A percentile compares a stretch with the other conserved stretches of the same genome.
These are phyloP conservation scores for Spea bombifrons DNA, from an alignment of 2,113 vertebrate species.

Conservation along the genomic window DNA sequence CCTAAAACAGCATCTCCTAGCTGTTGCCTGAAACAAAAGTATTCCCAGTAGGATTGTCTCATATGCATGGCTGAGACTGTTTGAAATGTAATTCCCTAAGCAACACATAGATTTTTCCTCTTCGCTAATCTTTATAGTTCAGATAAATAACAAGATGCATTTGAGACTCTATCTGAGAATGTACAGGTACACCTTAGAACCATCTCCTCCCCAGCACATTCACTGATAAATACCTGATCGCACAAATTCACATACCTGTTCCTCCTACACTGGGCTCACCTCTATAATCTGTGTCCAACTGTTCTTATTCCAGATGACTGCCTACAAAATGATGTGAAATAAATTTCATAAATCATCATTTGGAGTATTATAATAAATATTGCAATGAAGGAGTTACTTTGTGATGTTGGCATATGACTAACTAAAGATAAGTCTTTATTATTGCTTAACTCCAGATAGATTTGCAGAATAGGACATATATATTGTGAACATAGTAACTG, in stretches of 20 bases:
- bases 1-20: no score
- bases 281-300: slow-evolving; percentile 24
- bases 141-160: not conserved
- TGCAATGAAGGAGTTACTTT: not conserved
- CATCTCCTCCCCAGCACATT: slow-evolving; percentile 23
- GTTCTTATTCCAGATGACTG: slow-evolving; percentile 1
- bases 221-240: slow-evolving; percentile 17
- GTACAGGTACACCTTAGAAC: slow-evolving; percentile 43
- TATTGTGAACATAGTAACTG: no score
- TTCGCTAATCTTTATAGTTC: not conserved
- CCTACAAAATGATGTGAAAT: not conserved
- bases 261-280: slow-evolving; percentile 33
- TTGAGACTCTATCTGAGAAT: slow-evolving; percentile 7
- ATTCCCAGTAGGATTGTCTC: no score
- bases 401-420: not conserved
- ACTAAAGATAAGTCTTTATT: not conserved
- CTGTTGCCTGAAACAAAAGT: no score
- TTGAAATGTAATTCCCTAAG: no score
- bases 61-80: no score
- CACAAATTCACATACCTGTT: slow-evolving; percentile 21
- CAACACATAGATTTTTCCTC: not conserved
- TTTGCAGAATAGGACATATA: no score
- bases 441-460: not conserved
- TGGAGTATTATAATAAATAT: not conserved
- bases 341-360: not conserved